Evolutionary conservation across 2,888 invertebrate species (phyloP), one percentile per base, ranked within the genome.

Genomic region (Drosophila nr. fundita): DNA sequence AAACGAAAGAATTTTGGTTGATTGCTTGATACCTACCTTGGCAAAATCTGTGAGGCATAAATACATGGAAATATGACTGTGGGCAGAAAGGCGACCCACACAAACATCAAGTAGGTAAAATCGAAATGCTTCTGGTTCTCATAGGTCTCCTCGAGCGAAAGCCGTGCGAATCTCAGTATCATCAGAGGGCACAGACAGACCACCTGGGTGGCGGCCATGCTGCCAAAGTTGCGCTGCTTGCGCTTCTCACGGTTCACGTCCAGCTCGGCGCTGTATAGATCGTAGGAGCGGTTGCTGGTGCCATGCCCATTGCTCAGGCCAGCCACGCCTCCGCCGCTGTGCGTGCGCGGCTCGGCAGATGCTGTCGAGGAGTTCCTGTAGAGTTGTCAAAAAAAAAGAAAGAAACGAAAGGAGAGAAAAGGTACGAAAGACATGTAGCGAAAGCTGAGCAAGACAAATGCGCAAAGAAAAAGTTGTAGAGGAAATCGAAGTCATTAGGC

Each of bases 61-160:
- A 96, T 92, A 38, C 94, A 92, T 0, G 96, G 96, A 29, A 95
- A 96, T 29, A 95, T 94, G 67, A 95, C 94, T 0, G 95, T 95
- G 10, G 96, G 96, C 67, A 96, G 86, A 83, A 96, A 96, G 1
- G 95, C 96, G 63, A 96, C 92, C 96, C 96, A 96, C 8, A 96
- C 95, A 83, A 96, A 95, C 89, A 95, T 94, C 54, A 95, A 94
- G 90, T 95, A 96, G 2, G 95, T 95, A 59, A 96, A 94, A 87
- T 96, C 96, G 75, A 96, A 95, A 83, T 95, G 95, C 42, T 94
- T 94, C 54, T 94, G 94, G 90, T 96, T 96, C 73, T 95, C 95
- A 85, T 96, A 95, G 0, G 95, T 96, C 91, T 96, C 96, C 62
- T 94, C 93, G 54, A 96, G 93, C 49, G 95, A 94, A 81, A 95